phyloP scores from a whole-genome alignment of 1,140 invertebrate genomes.

The Drosophila miranda region DNA sequence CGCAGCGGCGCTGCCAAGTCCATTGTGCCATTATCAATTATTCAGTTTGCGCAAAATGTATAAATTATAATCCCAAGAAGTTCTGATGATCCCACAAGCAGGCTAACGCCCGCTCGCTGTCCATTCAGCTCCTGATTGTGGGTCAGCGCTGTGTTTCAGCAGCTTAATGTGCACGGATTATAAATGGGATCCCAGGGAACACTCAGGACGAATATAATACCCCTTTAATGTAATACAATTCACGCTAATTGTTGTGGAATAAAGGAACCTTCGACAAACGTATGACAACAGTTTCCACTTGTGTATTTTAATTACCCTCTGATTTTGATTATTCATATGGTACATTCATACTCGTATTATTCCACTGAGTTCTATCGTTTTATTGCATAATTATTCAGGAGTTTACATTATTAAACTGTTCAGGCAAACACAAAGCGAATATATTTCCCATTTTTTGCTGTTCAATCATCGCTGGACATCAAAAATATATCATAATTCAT shows the following conservation, averaged over 20 bases:
- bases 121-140: too few species aligned
- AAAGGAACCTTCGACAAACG: not conserved
- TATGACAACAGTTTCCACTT: constrained; percentile 25
- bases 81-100: not conserved
- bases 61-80: constrained; percentile 45
- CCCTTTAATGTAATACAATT: too few species aligned
- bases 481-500: constrained; percentile 57
- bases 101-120: not conserved
- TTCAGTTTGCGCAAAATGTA: constrained; percentile 53
- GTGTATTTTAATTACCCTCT: constrained; percentile 38
- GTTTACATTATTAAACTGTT: constrained; percentile 43
- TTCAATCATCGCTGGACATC: constrained; percentile 15
- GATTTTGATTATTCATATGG: not conserved
- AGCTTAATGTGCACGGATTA: too few species aligned
- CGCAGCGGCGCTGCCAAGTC: constrained; percentile 46
- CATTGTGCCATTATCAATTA: constrained; percentile 66
- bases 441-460: constrained; percentile 3
- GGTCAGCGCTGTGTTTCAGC: not conserved
- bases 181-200: too few species aligned
- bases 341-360: constrained; percentile 13
- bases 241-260: not conserved
- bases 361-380: constrained; percentile 21
- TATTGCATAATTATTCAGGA: constrained; percentile 46
- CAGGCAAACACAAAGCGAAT: constrained; percentile 31
- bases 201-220: too few species aligned